A percentile compares a stretch with the other conserved stretches of the same genome.
phyloP scores from a whole-genome alignment of 2,113 vertebrate genomes.

The Hemichromis elongatus region DNA sequence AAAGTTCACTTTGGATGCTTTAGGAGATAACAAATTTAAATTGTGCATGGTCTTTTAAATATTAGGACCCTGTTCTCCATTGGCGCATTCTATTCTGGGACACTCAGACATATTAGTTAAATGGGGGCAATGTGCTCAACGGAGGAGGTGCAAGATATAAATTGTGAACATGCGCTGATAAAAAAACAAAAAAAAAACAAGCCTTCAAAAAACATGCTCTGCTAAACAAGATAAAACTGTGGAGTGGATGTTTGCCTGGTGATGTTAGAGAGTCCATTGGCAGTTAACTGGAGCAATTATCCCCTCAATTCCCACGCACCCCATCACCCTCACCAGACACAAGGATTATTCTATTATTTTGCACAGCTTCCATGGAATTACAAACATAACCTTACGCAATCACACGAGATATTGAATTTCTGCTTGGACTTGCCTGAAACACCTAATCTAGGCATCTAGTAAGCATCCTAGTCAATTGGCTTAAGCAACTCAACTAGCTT shows the following conservation, averaged over 20 bases:
- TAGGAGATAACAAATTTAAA: rapidly evolving
- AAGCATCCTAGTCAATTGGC: not conserved
- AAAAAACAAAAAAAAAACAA: no score
- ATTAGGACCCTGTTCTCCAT: not conserved
- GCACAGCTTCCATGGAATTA: conserved; percentile 12
- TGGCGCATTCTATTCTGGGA: not conserved
- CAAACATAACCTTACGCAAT: not conserved
- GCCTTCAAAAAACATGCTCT: not conserved
- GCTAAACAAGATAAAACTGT: not conserved
- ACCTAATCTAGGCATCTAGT: not conserved
- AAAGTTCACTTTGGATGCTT: not conserved
- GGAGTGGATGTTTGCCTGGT: not conserved
- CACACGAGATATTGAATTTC: not conserved
- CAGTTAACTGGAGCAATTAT: not conserved
- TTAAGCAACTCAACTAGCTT: not conserved
- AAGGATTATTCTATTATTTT: conserved; percentile 22
- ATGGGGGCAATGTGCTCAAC: not conserved
- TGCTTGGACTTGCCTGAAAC: not conserved
- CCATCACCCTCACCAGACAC: not conserved
- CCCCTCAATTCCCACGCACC: not conserved
- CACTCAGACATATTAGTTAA: not conserved
- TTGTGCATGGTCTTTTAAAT: not conserved
- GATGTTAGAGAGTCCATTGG: not conserved
- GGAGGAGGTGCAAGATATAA: not conserved
- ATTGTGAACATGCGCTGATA: not conserved